A percentile compares a stretch with the other conserved stretches of the same genome.
Evolutionary conservation across 2,113 vertebrate genomes (phyloP).

Genomic region (Casuarius casuarius): DNA sequence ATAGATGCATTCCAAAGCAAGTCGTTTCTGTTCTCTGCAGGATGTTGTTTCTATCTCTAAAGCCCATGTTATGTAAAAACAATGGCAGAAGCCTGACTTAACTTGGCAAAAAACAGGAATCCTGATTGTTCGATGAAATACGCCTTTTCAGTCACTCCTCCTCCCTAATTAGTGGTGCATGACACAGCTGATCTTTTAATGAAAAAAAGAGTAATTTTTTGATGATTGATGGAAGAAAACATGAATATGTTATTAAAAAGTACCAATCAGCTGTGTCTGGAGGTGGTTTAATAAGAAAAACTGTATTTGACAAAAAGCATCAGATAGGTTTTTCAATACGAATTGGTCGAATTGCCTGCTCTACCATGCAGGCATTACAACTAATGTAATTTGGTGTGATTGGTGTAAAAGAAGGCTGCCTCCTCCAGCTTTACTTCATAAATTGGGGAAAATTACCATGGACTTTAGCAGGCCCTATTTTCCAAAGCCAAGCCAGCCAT

Average conservation of each 20-base stretch:
- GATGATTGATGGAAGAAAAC: conserved; percentile 38
- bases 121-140: neutral
- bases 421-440: neutral
- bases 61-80: conserved; percentile 64
- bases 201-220: neutral
- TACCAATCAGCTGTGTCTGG: neutral
- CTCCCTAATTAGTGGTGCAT: conserved; percentile 34
- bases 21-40: conserved; percentile 65
- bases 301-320: neutral
- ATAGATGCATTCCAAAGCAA: conserved; percentile 72
- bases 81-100: conserved; percentile 44
- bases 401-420: neutral
- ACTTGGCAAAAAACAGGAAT: conserved; percentile 13
- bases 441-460: neutral
- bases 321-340: neutral
- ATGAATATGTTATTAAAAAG: neutral
- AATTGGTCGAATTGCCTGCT: neutral
- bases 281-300: neutral
- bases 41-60: conserved; percentile 64
- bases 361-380: neutral
- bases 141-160: conserved; percentile 9
- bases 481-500: neutral
- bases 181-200: conserved; percentile 41
- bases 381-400: neutral
- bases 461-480: neutral